Evolutionary conservation across 1,140 invertebrate species (phyloP), one percentile per base, ranked within the genome.

Genomic region (Drosophila trapezifrons): DNA sequence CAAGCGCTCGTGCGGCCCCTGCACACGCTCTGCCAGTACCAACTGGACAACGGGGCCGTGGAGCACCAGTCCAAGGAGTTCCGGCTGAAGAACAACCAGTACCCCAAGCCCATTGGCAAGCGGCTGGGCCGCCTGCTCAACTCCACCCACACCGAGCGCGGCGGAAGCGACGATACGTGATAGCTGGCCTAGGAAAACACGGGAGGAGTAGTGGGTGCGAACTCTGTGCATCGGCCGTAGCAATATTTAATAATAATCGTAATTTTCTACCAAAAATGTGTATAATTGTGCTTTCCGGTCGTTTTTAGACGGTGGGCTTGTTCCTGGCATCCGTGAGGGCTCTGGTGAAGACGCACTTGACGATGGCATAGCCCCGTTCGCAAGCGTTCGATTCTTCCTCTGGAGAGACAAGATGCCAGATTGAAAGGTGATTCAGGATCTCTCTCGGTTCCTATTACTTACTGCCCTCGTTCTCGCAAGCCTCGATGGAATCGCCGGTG

Each of bases 61-160:
- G 96, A 96, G 47, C 98, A 98, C 93, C 96, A 98, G 90, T 98
- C 97, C 72, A 98, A 98, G 93, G 96, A 98, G 91, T 97, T 95
- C 93, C 93, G 96, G 66, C 95, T 98, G 37, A 96, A 97, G 92
- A 97, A 96, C 80, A 96, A 97, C 78, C 94, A 94, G 65, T 98
- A 97, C 93, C 96, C 96, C 40, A 97, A 97, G 91, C 93, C 96
- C 22, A 95, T 97, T 80, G 96, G 96, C 9, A 96, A 96, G 93
- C 93, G 96, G 80, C 93, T 97, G 45, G 95, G 95, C 76, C 96
- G 93, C 62, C 80, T 94, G 69, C 84, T 94, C 32, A 93, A 92
- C 60, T 77, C 78, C 35, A 89, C 78, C 40, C 83, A 87, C 27
- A 78, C 84, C 0, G 74, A 72, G 0, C 70, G 82, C 42, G 63